Conservation (phyloP, 2,888 invertebrate genomes). For the Drosophila nr. perissopoda region DNA sequence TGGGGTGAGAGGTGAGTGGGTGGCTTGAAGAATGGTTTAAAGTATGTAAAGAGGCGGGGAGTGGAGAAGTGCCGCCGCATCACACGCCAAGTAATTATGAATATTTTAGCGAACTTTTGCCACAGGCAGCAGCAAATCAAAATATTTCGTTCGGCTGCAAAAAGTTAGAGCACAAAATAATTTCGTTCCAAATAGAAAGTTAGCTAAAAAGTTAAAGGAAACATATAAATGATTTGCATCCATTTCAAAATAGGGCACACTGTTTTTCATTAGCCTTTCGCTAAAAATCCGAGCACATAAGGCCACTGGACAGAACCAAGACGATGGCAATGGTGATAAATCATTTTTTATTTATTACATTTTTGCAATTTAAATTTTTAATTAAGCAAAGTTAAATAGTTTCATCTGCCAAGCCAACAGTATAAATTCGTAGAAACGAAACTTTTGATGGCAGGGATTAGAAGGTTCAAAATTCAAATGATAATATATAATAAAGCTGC, state of each 20-base stretch:
- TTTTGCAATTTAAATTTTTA: conserved; percentile 61
- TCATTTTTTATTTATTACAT: conserved; percentile 58
- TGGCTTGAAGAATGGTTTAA: conserved; percentile 1
- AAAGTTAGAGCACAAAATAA: conserved; percentile 73
- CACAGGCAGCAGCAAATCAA: conserved; percentile 79
- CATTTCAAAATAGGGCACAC: conserved; percentile 26
- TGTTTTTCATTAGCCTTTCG: conserved; percentile 28
- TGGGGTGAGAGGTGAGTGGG: conserved; percentile 1
- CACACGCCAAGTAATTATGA: conserved; percentile 79
- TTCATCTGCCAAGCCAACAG: conserved; percentile 16
- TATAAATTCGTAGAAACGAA: conserved; percentile 13
- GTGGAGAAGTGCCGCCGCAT: conserved; percentile 65
- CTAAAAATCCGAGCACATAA: conserved; percentile 15
- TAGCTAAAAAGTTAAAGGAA: conserved; percentile 51
- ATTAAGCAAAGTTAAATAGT: conserved; percentile 63
- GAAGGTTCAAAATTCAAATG: neutral
- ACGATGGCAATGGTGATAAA: conserved; percentile 46
- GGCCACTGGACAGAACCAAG: conserved; percentile 22
- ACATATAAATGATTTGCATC: conserved; percentile 32
- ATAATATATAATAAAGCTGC: neutral
- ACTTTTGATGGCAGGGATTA: conserved; percentile 33
- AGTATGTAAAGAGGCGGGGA: neutral
- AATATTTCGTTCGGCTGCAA: conserved; percentile 74
- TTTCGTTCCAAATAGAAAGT: conserved; percentile 65
- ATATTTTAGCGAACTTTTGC: conserved; percentile 80